Conservation (phyloP, 2,888 invertebrate species). For the Quadroppia sp. region DNA sequence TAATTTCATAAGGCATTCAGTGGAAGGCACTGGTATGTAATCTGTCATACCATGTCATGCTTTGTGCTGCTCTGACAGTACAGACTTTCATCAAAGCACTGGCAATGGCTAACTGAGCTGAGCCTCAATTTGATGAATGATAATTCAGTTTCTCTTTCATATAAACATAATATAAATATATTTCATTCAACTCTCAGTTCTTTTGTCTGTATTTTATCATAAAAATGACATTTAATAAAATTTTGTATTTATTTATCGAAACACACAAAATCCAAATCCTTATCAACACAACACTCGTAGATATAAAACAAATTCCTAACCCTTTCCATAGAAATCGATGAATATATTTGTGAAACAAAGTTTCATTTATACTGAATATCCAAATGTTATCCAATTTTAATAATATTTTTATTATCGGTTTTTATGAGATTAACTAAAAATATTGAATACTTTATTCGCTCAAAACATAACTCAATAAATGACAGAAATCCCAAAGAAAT, state of each 20-base stretch:
- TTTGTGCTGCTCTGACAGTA: neutral
- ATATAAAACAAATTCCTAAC: no score
- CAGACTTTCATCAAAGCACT: no score
- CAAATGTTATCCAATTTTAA: no score
- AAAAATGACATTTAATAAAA: neutral
- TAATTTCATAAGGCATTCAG: constrained; percentile 18
- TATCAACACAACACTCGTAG: no score
- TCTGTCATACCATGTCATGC: constrained; percentile 17
- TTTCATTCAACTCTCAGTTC: neutral
- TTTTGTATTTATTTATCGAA: neutral
- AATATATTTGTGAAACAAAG: no score
- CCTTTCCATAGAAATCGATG: no score
- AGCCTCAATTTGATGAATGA: constrained; percentile 31
- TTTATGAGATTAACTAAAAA: no score
- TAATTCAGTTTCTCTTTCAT: constrained; percentile 30
- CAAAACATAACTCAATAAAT: neutral
- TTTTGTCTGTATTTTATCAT: constrained; percentile 1
- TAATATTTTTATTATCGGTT: no score
- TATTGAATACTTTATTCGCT: no score
- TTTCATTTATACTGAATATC: no score
- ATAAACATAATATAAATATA: constrained; percentile 2
- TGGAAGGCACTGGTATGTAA: constrained; percentile 6
- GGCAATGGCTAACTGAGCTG: constrained; percentile 3
- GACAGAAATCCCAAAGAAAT: neutral
- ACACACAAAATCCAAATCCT: neutral